Base-by-base conservation (phyloP, 30 jellyfish, hydroid and myxozoan genomes). In the Phacellophora camtschatica region DNA sequence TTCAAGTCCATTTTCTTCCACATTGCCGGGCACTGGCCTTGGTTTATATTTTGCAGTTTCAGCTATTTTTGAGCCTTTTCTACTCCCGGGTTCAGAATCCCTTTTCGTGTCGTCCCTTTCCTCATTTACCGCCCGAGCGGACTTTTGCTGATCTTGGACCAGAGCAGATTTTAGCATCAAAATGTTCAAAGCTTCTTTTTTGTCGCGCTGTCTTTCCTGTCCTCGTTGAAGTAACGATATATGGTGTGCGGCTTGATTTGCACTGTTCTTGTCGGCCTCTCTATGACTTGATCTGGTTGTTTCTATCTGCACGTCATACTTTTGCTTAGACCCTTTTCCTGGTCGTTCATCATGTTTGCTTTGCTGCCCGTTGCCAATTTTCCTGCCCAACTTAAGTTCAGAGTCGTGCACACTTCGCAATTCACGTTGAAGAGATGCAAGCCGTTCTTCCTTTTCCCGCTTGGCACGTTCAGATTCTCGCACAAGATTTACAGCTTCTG, bases 161-260 rank as follows among this genome's bases (percentile, higher is more conserved):
- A 8, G 61, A 46, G 7, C 4, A 0, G 23, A 23, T 11, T 23
- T 46, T 28, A 16, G 61, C n/a, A n/a, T n/a, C n/a, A n/a, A n/a
- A n/a, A n/a, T n/a, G 25, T 46, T 11, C 9, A 16, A 28, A 23
- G 20, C 20, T 46, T 46, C 61, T 46, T 10, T 32, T 56, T 34
- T 73, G 25, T 73, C 86, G n/a, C 74, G 71, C 74, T 48, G 71
- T 59, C 86, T 73, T 42, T 73, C 74, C 76, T 73, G 86, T 12
- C 75, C 86, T 9, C 86, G 72, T 53, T 73, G 86, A 10, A 73
- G 54, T 3, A 73, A 67, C 2, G 86, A 73, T 22, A 50, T 73
- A 36, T 73, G 51, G 1, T 24, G 51, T 10, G 58, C 53, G 50
- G 45, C 25, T 33, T 73, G 27, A 13, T 6, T 25, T 5, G 63